phyloP scores from a whole-genome alignment of 1,140 invertebrate species.

The Melitaea cinxia region DNA sequence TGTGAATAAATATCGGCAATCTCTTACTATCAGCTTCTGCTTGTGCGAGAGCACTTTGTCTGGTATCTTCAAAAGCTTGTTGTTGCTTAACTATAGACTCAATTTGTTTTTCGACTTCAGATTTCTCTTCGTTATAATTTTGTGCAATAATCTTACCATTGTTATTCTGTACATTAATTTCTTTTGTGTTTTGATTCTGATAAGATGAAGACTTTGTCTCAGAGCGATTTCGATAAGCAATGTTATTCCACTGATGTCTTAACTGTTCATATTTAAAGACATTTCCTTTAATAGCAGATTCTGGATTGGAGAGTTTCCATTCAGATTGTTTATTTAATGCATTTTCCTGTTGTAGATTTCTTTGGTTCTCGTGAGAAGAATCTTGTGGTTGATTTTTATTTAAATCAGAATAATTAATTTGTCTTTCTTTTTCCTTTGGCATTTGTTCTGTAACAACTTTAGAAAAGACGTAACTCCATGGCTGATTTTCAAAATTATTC shows the following conservation, averaged over 20 bases:
- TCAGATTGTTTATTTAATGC: background rate
- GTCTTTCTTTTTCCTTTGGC: slow-evolving; percentile 1
- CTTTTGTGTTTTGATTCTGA: background rate
- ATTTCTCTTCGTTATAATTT: slow-evolving; percentile 8
- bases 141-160: background rate
- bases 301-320: slow-evolving; percentile 8
- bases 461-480: background rate
- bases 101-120: slow-evolving; percentile 26
- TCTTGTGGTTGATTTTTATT: background rate
- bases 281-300: slow-evolving; percentile 9
- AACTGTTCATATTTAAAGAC: slow-evolving; percentile 5
- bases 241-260: slow-evolving; percentile 10
- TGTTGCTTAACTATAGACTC: slow-evolving; percentile 13
- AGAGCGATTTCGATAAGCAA: background rate
- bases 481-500: background rate
- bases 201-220: slow-evolving; percentile 7
- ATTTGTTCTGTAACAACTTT: slow-evolving; percentile 7
- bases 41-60: slow-evolving; percentile 42
- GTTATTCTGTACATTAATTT: background rate
- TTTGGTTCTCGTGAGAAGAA: background rate
- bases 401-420: background rate
- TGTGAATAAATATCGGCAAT: slow-evolving; percentile 44
- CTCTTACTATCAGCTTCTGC: slow-evolving; percentile 42
- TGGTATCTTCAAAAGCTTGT: slow-evolving; percentile 38
- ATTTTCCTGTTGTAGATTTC: background rate